Base-by-base conservation (phyloP, 2,797 vertebrate species). In the Carapus acus region DNA sequence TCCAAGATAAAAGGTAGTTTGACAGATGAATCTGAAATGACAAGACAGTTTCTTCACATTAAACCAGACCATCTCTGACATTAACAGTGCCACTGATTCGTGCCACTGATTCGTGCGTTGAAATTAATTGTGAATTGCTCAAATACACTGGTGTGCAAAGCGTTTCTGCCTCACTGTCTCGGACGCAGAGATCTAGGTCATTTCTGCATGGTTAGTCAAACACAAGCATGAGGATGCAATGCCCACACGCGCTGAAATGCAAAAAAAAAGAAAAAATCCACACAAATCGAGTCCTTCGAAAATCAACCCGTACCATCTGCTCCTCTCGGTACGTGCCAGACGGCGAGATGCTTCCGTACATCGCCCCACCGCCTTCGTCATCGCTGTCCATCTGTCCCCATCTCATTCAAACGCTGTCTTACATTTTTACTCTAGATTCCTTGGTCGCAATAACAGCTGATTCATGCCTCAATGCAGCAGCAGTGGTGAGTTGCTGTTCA, bases 401-500 rank as follows among this genome's bases (percentile, higher is more conserved):
- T 7, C 7, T 18, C 8, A 27, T 43, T 1, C 24, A 11, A 13
- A 23, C 20, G n/a, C n/a, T n/a, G n/a, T n/a, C n/a, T n/a, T n/a
- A 22, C 31, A 33, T 33, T 9, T 13, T 33, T 14, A n/a, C 13
- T 29, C 31, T 38, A 19, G 13, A n/a, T 23, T 6, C n/a, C 24
- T 5, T 27, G 24, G 24, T 5, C 14, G 27, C 31, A 1, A 27
- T 20, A 12, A 12, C 21, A 12, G 19, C 21, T 34, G 34, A 18
- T 24, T 1, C 38, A 31, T 27, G 29, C 49, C 22, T 80, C 41
- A 76, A 33, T 55, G 48, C 36, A 74, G 58, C 22, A 67, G 17
- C 11, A 73, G 27, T 14, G n/a, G n/a, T n/a, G n/a, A n/a, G n/a
- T n/a, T n/a, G n/a, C n/a, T n/a, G n/a, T n/a, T n/a, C n/a, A n/a